Conservation (phyloP, 2,113 vertebrate species). For the Psilopogon haemacephalus region DNA sequence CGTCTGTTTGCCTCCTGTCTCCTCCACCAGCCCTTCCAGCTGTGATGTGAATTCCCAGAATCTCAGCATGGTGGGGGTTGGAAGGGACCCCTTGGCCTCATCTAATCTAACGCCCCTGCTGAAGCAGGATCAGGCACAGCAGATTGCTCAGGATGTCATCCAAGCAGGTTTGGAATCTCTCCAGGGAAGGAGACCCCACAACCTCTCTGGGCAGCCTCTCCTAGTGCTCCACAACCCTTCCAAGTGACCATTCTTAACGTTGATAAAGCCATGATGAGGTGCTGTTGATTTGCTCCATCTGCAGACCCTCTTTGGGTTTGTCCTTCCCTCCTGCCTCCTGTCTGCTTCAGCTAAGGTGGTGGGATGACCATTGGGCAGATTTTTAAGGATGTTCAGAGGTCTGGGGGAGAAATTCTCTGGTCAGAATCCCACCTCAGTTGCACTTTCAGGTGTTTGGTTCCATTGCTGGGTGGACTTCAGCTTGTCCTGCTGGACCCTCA, state of each 20-base stretch:
- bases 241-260: not conserved
- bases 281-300: not conserved
- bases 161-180: no score
- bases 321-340: not conserved
- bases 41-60: not conserved
- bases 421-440: not conserved
- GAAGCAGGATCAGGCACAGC: no score
- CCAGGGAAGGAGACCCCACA: no score
- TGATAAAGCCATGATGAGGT: not conserved
- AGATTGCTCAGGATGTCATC: no score
- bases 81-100: no score
- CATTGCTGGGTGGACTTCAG: not conserved
- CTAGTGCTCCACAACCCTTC: no score
- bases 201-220: no score
- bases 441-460: not conserved
- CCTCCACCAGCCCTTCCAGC: not conserved
- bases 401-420: not conserved
- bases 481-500: not conserved
- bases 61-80: no score
- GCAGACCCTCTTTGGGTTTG: not conserved
- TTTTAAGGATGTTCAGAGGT: not conserved
- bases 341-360: fast-evolving
- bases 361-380: not conserved
- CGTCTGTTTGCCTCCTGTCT: not conserved
- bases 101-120: no score